phyloP scores from a whole-genome alignment of 2,113 vertebrate genomes.

The Aegypius monachus region DNA sequence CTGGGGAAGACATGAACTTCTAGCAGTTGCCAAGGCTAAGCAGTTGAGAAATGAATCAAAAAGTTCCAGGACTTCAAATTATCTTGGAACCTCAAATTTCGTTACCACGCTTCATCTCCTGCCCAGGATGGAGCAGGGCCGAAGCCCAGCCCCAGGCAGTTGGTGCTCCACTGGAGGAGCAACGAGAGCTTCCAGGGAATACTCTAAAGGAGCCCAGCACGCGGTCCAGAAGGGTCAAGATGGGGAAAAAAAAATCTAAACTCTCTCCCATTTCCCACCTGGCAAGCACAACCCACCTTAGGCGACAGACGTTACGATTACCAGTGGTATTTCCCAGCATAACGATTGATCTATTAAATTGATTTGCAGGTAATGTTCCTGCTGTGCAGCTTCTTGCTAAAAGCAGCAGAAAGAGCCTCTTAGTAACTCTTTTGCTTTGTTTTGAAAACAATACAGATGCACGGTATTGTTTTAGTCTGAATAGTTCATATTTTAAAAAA shows the following conservation, averaged over 20 bases:
- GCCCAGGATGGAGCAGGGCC: background rate
- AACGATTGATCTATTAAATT: background rate
- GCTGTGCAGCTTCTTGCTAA: constrained; percentile 19
- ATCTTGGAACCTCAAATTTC: constrained; percentile 31
- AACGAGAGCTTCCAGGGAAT: background rate
- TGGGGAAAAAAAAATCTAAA: accelerated
- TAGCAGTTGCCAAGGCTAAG: constrained; percentile 18
- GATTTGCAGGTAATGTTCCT: constrained; percentile 25
- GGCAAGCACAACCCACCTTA: background rate
- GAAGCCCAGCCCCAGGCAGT: background rate
- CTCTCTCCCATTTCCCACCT: background rate
- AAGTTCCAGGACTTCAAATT: constrained; percentile 11
- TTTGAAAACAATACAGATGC: constrained; percentile 52
- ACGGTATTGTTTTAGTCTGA: background rate
- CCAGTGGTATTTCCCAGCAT: background rate
- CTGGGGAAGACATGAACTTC: background rate
- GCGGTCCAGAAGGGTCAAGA: background rate
- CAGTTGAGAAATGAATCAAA: constrained; percentile 17
- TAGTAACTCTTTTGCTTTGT: constrained; percentile 46
- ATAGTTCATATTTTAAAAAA: constrained; percentile 12
- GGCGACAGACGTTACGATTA: accelerated
- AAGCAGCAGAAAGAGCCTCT: constrained; percentile 40
- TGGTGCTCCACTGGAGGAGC: background rate
- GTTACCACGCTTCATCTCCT: background rate
- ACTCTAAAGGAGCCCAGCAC: background rate